A percentile compares a stretch with the other conserved stretches of the same genome.
Conservation (phyloP, 2,888 invertebrate genomes). For the Rambutsinella grinnellia region DNA sequence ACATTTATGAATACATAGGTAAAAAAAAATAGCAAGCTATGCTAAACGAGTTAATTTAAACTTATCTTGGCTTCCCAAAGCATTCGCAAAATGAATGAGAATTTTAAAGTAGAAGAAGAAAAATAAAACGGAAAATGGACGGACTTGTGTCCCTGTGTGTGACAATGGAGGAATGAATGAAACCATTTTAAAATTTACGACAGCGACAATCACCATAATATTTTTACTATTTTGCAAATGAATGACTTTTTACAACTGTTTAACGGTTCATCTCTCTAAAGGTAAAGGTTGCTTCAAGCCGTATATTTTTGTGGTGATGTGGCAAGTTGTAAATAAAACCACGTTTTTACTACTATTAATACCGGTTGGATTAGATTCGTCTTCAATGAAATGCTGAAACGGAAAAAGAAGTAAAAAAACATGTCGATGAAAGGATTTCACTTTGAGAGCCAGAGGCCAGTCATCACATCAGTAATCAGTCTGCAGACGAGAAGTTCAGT, state of each 20-base stretch:
- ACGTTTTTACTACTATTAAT: constrained; percentile 2
- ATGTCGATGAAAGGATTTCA: background rate
- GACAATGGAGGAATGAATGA: constrained; percentile 2
- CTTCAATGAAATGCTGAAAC: constrained; percentile 12
- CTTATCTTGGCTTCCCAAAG: background rate
- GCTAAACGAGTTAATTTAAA: background rate
- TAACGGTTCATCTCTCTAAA: constrained; percentile 21
- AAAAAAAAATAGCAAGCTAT: background rate
- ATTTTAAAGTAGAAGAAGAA: constrained; percentile 1
- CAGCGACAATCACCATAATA: constrained; percentile 46
- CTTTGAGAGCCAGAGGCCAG: background rate
- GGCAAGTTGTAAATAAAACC: constrained; percentile 22
- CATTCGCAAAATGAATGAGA: constrained; percentile 30
- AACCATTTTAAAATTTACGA: constrained; percentile 39
- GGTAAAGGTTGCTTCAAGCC: constrained; percentile 30
- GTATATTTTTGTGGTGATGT: constrained; percentile 3
- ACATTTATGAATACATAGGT: background rate
- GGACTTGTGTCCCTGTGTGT: too few relatives aligned
- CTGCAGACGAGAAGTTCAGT: background rate
- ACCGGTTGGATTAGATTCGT: constrained; percentile 38
- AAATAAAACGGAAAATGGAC: background rate
- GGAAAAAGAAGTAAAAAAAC: background rate
- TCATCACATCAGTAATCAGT: background rate
- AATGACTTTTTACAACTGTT: background rate
- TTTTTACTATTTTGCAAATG: constrained; percentile 7